Evolutionary conservation across 2,113 vertebrate species (phyloP).

Genomic region (Abramis brama): DNA sequence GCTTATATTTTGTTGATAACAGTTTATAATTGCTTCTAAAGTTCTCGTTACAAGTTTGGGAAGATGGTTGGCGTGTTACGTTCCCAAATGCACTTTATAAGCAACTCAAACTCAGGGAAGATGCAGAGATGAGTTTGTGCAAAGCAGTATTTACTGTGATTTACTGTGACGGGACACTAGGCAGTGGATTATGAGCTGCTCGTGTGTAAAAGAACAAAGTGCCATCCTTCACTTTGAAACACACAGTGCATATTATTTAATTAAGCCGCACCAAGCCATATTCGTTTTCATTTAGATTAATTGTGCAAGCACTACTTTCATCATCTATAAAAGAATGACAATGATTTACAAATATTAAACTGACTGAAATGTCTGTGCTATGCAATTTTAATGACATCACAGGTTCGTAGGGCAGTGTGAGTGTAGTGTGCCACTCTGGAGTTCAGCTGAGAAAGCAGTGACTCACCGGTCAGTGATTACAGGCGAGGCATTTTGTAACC

Average conservation of each 20-base stretch:
- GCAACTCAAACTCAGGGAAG: neutral
- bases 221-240: neutral
- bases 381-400: constrained; percentile 7
- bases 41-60: neutral
- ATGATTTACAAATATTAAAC: neutral
- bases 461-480: constrained; percentile 24
- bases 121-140: neutral
- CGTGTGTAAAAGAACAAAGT: neutral
- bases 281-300: too few relatives aligned
- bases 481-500: constrained; percentile 32
- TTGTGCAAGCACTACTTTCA: neutral
- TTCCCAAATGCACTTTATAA: neutral
- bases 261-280: neutral
- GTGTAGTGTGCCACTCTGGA: constrained; percentile 3
- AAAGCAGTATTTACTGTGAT: neutral
- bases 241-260: neutral
- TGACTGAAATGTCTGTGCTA: neutral
- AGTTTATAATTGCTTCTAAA: neutral
- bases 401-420: constrained; percentile 18
- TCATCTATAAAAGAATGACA: neutral
- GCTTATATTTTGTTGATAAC: neutral
- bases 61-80: neutral
- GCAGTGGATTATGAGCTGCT: neutral
- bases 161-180: neutral
- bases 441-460: constrained; percentile 12